These are phyloP conservation scores for Tachypleus tridentatus DNA, from an alignment of 1,140 invertebrate genomes.

Conservation along the genomic window DNA sequence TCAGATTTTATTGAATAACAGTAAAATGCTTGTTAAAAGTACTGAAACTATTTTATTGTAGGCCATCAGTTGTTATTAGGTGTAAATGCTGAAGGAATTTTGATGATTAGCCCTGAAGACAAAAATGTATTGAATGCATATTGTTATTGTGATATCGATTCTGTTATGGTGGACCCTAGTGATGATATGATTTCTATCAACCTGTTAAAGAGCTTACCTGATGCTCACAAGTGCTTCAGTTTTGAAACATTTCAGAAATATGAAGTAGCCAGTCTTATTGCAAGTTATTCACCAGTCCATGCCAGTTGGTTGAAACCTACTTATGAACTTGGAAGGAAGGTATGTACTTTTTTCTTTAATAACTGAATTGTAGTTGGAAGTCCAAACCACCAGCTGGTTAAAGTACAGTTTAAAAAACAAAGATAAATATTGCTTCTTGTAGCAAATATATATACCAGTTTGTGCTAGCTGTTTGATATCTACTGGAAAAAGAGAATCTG, in stretches of 20 bases:
- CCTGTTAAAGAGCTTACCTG: slow-evolving; percentile 46
- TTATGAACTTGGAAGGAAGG: slow-evolving; percentile 50
- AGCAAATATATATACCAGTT: no score
- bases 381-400: no score
- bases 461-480: no score
- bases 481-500: no score
- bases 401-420: no score
- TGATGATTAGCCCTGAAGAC: slow-evolving; percentile 74
- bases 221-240: slow-evolving; percentile 75
- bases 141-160: slow-evolving; percentile 60
- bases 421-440: no score
- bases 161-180: slow-evolving; percentile 70
- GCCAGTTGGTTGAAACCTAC: slow-evolving; percentile 76
- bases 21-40: no score
- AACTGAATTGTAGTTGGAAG: no score
- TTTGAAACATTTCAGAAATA: slow-evolving; percentile 78
- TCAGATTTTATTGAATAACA: no score
- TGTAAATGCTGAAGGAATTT: slow-evolving; percentile 80
- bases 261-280: slow-evolving; percentile 83
- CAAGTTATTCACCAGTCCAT: slow-evolving; percentile 73
- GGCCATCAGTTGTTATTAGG: slow-evolving; percentile 56
- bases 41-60: slow-evolving; percentile 10
- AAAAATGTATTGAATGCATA: slow-evolving; percentile 82
- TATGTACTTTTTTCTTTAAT: slow-evolving; percentile 22
- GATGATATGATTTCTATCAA: slow-evolving; percentile 82